Conservation (phyloP, 2,113 vertebrate species). For the Crotalus helleri region DNA sequence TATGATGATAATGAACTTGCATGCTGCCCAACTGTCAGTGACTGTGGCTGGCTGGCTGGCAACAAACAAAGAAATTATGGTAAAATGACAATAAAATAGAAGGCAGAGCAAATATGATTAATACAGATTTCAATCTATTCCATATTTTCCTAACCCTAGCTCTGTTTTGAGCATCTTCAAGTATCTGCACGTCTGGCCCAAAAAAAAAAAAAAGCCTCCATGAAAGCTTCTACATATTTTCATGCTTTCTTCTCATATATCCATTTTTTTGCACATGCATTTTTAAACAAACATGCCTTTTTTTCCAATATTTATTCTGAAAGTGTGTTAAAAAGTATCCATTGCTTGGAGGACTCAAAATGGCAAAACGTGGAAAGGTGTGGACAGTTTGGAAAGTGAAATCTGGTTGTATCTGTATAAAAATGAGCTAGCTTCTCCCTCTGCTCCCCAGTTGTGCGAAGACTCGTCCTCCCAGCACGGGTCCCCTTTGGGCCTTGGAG, state of each 20-base stretch:
- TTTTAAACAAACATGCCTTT: background rate
- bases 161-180: background rate
- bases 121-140: background rate
- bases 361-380: background rate
- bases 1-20: background rate
- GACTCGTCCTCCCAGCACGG: background rate
- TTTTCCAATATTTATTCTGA: background rate
- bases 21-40: background rate
- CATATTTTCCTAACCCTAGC: background rate
- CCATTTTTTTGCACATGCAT: background rate
- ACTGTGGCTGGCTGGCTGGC: background rate
- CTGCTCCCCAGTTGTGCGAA: background rate
- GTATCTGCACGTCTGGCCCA: background rate
- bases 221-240: background rate
- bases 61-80: background rate
- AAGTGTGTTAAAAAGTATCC: background rate
- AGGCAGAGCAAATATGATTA: background rate
- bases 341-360: background rate
- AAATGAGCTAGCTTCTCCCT: background rate
- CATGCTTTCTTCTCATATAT: background rate
- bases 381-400: background rate
- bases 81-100: background rate
- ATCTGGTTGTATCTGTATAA: background rate
- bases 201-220: background rate
- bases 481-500: background rate